Percentiles rank a stretch among this genome's conserved stretches.
phyloP scores from a whole-genome alignment of 1,140 invertebrate genomes.

The Microvelia longipes region DNA sequence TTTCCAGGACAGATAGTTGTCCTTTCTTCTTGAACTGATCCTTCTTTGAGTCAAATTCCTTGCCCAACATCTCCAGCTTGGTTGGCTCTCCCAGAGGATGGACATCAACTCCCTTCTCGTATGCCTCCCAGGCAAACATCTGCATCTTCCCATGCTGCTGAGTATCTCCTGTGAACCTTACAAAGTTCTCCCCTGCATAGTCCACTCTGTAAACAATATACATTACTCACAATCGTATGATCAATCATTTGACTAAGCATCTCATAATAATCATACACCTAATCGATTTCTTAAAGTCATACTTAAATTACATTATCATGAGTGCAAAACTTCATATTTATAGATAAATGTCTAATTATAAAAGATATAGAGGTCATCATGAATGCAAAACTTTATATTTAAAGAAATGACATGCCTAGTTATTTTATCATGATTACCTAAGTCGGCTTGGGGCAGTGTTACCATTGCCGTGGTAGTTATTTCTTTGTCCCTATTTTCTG shows the following conservation, averaged over 20 bases:
- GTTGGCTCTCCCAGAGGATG: conserved; percentile 95
- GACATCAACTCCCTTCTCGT: conserved; percentile 84
- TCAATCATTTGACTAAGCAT: not conserved
- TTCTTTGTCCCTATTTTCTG: no score
- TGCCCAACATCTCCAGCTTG: conserved; percentile 80
- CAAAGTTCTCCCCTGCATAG: conserved; percentile 93
- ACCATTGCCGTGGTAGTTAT: no score
- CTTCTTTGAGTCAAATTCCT: conserved; percentile 80
- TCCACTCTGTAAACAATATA: conserved; percentile 43
- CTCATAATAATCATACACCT: no score
- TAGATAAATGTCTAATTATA: no score
- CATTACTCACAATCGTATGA: conserved; percentile 8
- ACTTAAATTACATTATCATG: no score
- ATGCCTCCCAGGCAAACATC: conserved; percentile 96
- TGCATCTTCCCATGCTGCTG: conserved; percentile 76
- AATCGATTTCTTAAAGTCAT: no score
- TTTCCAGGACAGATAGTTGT: conserved; percentile 60
- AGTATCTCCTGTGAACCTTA: conserved; percentile 85
- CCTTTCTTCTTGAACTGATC: conserved; percentile 34
- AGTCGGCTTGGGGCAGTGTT: no score
- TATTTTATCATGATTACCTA: no score
- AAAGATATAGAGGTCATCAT: no score
- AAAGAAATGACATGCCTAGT: no score
- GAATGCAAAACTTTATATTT: no score
- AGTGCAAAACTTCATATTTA: no score